Evolutionary conservation across 2,113 vertebrate species (phyloP).

Genomic region (Oxyura jamaicensis): DNA sequence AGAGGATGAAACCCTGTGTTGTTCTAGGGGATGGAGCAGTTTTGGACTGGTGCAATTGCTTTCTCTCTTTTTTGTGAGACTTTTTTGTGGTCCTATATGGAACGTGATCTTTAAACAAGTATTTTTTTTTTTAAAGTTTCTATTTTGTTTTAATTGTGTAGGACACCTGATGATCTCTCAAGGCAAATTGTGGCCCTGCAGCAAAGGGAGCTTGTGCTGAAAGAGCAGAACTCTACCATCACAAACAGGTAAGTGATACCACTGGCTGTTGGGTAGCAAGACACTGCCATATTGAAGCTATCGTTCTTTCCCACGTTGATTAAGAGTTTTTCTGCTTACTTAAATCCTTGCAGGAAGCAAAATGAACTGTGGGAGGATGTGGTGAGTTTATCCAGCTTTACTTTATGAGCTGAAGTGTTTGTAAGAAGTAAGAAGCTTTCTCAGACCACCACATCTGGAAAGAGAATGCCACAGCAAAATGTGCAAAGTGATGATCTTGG

Average conservation of each 20-base stretch:
- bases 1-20: neutral
- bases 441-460: neutral
- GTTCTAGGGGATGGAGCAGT: neutral
- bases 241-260: slow-evolving; percentile 82
- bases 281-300: neutral
- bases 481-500: neutral
- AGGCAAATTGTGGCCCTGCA: slow-evolving; percentile 91
- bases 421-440: neutral
- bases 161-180: slow-evolving; percentile 95
- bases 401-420: neutral
- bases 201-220: slow-evolving; percentile 88
- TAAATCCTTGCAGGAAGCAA: neutral
- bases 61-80: neutral
- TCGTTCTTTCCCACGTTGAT: neutral
- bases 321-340: neutral
- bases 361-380: neutral
- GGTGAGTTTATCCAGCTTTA: neutral
- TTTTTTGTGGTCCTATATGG: neutral
- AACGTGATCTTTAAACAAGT: neutral
- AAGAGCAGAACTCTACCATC: slow-evolving; percentile 89
- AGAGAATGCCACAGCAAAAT: neutral
- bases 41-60: neutral
- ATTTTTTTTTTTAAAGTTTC: neutral
- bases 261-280: neutral
- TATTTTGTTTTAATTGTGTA: slow-evolving; percentile 47